These are phyloP conservation scores for Pomacea canaliculata DNA, from an alignment of 2,888 invertebrate genomes.

Conservation along the genomic window DNA sequence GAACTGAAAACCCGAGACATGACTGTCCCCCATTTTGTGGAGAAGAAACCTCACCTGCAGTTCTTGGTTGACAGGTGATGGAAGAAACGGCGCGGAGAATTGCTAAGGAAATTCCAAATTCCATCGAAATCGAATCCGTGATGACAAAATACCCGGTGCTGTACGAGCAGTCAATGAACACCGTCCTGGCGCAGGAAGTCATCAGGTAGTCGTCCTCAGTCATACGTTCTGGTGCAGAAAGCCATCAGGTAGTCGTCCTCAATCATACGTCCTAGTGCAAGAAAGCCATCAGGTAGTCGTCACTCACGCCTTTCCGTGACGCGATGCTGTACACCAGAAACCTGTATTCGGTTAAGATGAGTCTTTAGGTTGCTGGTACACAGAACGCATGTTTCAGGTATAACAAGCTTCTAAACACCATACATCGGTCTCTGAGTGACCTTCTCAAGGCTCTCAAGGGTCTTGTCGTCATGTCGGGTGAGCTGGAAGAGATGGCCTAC, in stretches of 20 bases:
- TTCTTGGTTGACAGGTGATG: constrained; percentile 68
- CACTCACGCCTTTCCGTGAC: too few relatives aligned
- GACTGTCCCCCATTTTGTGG: too few relatives aligned
- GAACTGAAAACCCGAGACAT: too few relatives aligned
- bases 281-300: too few relatives aligned
- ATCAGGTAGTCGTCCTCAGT: constrained; percentile 75
- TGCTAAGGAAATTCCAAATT: constrained; percentile 74
- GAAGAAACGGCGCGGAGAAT: constrained; percentile 76
- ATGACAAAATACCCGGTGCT: constrained; percentile 81
- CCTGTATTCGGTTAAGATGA: neutral
- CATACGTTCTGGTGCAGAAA: neutral
- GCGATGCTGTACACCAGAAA: too few relatives aligned
- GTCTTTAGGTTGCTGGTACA: too few relatives aligned
- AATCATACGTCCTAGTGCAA: too few relatives aligned
- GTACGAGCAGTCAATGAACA: constrained; percentile 90
- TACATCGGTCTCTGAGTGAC: constrained; percentile 73
- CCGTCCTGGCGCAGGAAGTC: constrained; percentile 88
- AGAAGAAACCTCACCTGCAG: too few relatives aligned
- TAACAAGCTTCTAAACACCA: constrained; percentile 62
- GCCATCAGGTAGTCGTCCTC: too few relatives aligned
- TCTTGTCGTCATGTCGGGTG: constrained; percentile 83
- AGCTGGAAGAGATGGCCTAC: constrained; percentile 79
- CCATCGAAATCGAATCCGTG: constrained; percentile 73
- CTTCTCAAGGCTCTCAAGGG: constrained; percentile 82
- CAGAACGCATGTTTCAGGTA: constrained; percentile 51